Evolutionary conservation across 2,797 vertebrate genomes (phyloP), one percentile per base, ranked within the genome.

Genomic region (Pseudomugil tenellus): DNA sequence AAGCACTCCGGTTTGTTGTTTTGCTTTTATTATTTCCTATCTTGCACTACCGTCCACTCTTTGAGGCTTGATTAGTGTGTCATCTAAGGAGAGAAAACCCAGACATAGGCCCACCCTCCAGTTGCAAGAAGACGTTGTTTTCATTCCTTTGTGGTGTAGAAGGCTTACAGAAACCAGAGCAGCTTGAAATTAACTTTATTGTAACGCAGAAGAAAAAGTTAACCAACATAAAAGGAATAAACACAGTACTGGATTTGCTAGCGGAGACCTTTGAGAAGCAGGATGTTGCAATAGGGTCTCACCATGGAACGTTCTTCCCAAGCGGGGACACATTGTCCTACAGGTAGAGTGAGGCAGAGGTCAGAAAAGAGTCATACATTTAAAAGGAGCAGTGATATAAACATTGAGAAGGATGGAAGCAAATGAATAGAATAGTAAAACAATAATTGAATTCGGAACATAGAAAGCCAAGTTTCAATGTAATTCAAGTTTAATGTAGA

Each of bases 1-100:
- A 80, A 90, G 91, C 77, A 73, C 60, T 66, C 79, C 29, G 70
- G 79, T 84, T 81, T 87, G 80, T 88, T 91, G 87, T 91, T 91
- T 84, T 87, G 55, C 80, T 78, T 59, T 86, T 85, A 86, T 87
- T 86, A 83, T 84, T 87, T 79, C 56, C 74, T 49, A 62, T 81
- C 76, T 81, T 6, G 55, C 72, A 76, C 76, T 69, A 74, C 72
- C 17, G 66, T 87, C 85, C 80, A 76, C 56, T 85, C 69, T 84
- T 87, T 63, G 81, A 83, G 82, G 49, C 64, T 64, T 1, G 1
- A 74, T 88, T 79, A 78, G 60, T 70, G 54, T 49, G 76, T 70
- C 71, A 79, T 78, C 63, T n/a, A 41, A 89, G 70, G 76, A 72
- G 61, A 66, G 56, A 67, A 67, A 55, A 66, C 46, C 53, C 14